Evolutionary conservation across 2,113 vertebrate genomes (phyloP).

Genomic region (Catharus fuscescens): DNA sequence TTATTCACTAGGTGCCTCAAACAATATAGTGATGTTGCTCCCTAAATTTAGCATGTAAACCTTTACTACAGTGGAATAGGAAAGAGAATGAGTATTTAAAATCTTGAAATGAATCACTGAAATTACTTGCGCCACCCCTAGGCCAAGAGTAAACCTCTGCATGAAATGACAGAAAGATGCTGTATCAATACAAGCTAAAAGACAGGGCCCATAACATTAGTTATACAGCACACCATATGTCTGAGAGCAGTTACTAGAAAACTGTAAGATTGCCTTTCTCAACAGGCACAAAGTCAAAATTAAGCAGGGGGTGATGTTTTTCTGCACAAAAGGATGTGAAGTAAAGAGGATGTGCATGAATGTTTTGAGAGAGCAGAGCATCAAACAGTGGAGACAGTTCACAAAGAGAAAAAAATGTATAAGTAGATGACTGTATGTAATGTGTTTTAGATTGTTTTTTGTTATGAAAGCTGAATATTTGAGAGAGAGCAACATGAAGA

Average conservation of each 20-base stretch:
- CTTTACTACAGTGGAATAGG: neutral
- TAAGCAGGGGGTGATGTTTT: neutral
- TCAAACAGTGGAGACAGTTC: neutral
- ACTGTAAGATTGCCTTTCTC: neutral
- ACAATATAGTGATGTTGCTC: neutral
- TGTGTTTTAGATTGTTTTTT: neutral
- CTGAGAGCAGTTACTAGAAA: neutral
- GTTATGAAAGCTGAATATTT: neutral
- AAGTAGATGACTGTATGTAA: neutral
- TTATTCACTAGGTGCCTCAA: neutral
- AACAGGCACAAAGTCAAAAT: neutral
- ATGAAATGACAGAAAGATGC: neutral
- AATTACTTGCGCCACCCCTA: neutral
- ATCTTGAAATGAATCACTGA: neutral
- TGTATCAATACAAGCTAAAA: neutral
- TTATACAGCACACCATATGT: neutral
- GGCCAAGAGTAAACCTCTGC: neutral
- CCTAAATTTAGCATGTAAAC: neutral
- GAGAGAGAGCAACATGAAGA: neutral
- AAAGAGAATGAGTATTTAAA: neutral
- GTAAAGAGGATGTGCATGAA: neutral
- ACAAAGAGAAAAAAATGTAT: neutral
- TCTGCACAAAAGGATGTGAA: neutral
- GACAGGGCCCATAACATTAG: neutral
- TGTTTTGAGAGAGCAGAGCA: neutral